Conservation (phyloP, 2,888 invertebrate genomes). For the Synanthedon myopaeformis region DNA sequence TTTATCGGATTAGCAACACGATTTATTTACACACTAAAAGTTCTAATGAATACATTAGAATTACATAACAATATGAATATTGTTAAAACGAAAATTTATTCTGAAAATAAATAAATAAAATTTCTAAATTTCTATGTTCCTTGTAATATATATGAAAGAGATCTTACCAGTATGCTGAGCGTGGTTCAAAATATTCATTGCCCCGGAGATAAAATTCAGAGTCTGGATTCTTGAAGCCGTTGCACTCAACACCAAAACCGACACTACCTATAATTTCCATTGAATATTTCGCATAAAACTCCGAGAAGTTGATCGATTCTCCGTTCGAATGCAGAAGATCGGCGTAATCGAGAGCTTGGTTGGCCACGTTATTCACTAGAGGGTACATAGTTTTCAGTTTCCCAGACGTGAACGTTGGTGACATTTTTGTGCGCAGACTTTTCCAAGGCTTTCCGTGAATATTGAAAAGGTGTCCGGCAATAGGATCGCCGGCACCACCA, state of each 20-base stretch:
- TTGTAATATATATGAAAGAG: neutral
- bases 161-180: slow-evolving; percentile 47
- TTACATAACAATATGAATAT: no score
- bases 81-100: no score
- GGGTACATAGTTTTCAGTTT: slow-evolving; percentile 76
- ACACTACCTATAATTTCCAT: slow-evolving; percentile 73
- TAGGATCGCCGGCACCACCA: slow-evolving; percentile 71
- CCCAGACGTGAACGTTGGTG: slow-evolving; percentile 76
- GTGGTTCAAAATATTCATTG: slow-evolving; percentile 52
- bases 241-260: slow-evolving; percentile 73
- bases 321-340: slow-evolving; percentile 26
- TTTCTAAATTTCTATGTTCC: no score
- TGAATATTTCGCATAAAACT: slow-evolving; percentile 69
- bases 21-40: no score
- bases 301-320: slow-evolving; percentile 61
- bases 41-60: no score
- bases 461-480: slow-evolving; percentile 72
- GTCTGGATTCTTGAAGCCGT: slow-evolving; percentile 65
- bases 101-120: no score
- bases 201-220: slow-evolving; percentile 65
- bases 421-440: slow-evolving; percentile 70
- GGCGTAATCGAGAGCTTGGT: slow-evolving; percentile 57
- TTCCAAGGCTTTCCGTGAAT: slow-evolving; percentile 73
- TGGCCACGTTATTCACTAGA: slow-evolving; percentile 68
- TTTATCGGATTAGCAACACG: no score